phyloP scores from a whole-genome alignment of 2,888 invertebrate species.

The Agrotis exclamationis region DNA sequence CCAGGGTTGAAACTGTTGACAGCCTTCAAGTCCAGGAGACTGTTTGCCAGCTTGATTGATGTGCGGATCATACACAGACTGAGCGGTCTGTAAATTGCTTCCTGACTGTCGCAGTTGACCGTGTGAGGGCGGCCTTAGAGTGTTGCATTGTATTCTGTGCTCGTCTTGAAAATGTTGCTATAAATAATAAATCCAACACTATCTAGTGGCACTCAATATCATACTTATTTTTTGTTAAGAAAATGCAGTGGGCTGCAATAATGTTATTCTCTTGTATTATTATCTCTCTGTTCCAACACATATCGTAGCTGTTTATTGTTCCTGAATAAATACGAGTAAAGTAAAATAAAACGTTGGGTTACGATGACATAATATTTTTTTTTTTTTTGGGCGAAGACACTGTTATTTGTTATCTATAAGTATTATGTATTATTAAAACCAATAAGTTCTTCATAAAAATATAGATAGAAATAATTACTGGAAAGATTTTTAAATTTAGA shows the following conservation, averaged over 20 bases:
- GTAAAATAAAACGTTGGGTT: neutral
- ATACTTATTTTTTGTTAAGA: no score
- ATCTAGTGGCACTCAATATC: no score
- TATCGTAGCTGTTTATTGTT: no score
- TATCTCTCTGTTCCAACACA: no score
- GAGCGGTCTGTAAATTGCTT: constrained; percentile 37
- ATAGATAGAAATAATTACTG: neutral
- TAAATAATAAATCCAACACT: no score
- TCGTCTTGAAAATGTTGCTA: neutral
- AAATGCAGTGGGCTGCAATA: no score
- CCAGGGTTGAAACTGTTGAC: constrained; percentile 32
- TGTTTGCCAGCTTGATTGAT: constrained; percentile 47
- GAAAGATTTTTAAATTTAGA: no score
- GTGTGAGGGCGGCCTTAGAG: constrained; percentile 16
- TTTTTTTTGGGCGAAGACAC: neutral
- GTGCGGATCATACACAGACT: constrained; percentile 43
- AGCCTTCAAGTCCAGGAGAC: constrained; percentile 41
- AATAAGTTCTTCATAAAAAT: neutral
- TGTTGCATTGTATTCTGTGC: constrained; percentile 6
- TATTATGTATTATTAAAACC: no score
- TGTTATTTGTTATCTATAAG: neutral
- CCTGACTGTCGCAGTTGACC: constrained; percentile 14
- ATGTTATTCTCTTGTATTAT: no score
- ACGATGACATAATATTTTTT: neutral
- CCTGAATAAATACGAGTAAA: neutral